These are phyloP conservation scores for Amorpha juglandis DNA, from an alignment of 2,888 invertebrate genomes.

Conservation along the genomic window DNA sequence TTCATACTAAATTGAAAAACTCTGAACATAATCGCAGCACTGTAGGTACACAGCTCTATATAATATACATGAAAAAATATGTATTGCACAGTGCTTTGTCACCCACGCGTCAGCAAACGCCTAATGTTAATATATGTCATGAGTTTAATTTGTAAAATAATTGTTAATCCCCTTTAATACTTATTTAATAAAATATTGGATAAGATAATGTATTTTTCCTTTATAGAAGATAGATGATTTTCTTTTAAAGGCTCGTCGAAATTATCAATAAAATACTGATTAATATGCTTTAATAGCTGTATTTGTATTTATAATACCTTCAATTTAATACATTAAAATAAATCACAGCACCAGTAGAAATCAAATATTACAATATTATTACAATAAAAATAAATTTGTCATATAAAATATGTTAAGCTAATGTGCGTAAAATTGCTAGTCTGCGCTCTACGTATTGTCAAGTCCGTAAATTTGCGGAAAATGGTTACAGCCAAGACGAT, in stretches of 20 bases:
- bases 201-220: conserved; percentile 5
- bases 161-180: too few relatives aligned
- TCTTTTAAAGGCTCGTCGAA: too few relatives aligned
- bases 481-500: too few relatives aligned
- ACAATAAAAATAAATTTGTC: neutral
- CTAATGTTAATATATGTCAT: neutral
- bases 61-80: neutral
- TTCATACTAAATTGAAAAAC: too few relatives aligned
- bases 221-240: neutral
- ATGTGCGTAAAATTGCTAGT: too few relatives aligned
- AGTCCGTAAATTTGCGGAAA: too few relatives aligned
- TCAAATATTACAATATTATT: neutral
- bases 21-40: too few relatives aligned
- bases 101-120: neutral
- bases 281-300: neutral
- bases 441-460: too few relatives aligned
- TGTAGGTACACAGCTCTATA: neutral
- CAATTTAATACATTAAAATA: conserved; percentile 13
- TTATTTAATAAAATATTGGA: too few relatives aligned
- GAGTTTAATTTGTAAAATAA: neutral
- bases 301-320: conserved; percentile 17
- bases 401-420: too few relatives aligned
- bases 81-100: neutral
- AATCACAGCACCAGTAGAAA: conserved; percentile 7
- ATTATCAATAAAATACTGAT: neutral